Evolutionary conservation across 2,797 vertebrate genomes (phyloP), one percentile per base, ranked within the genome.

Genomic region (Coregonus ussuriensis): DNA sequence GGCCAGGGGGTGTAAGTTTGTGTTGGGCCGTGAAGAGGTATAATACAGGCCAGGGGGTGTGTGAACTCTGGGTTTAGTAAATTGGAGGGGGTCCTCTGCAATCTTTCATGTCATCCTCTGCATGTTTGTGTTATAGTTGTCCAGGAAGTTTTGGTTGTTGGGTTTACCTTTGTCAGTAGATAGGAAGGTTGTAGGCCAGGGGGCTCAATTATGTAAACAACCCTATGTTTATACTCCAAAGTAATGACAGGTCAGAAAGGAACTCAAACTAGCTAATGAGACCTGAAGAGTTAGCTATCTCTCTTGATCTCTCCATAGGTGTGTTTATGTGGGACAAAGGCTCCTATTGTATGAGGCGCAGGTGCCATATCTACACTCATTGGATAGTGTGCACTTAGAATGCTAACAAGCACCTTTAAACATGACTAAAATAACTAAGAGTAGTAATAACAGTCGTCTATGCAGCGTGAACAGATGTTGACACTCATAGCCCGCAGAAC

Each of bases 161-260:
- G 53, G 14, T 54, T 54, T 54, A 4, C 3, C n/a, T 13, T 65
- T 65, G 3, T 18, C 11, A 65, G n/a, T 25, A 29, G n/a, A 65
- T 65, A 29, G 62, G 62, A 25, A 65, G n/a, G 62, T 11, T 65
- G 62, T 65, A 29, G 62, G 3, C 11, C 25, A 65, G 21, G 62
- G 67, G 47, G 29, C 16, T 51, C 70, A 25, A 76, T 71, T 81
- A 77, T 51, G 33, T 29, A 21, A 56, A 54, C n/a, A 41, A 31
- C 13, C 31, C 52, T 67, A 54, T 63, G 69, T 79, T 77, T 82
- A 74, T 33, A 18, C 31, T 74, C 9, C 4, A 54, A 13, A 63
- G 81, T 80, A 89, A 86, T 84, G 71, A 79, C 68, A 80, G 83
- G 84, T 71, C 69, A 77, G 75, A 6, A 1, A 84, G 86, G 81